These are phyloP conservation scores for Prionailurus viverrinus DNA, from an alignment of 2,113 vertebrate species.

Conservation along the genomic window DNA sequence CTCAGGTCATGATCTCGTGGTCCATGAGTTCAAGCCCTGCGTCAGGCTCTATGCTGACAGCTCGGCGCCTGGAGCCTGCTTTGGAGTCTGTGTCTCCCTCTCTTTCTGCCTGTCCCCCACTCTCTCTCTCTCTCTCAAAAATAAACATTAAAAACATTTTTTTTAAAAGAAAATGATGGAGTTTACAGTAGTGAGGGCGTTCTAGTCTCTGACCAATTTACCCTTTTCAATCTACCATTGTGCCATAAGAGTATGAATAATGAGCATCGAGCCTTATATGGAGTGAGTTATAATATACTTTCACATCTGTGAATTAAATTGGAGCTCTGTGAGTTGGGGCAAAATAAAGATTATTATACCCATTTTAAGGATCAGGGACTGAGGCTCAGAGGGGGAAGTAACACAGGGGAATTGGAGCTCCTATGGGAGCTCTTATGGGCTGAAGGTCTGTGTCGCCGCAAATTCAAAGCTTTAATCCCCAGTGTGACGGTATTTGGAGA, in stretches of 20 bases:
- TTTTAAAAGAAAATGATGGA: neutral
- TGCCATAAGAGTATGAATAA: neutral
- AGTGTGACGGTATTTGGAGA: neutral
- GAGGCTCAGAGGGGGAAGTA: neutral
- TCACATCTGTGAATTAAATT: neutral
- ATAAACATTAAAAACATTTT: too few relatives aligned
- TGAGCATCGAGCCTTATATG: rapidly evolving
- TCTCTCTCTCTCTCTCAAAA: too few relatives aligned
- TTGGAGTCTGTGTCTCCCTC: too few relatives aligned
- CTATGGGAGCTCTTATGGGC: neutral
- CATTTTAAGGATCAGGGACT: neutral
- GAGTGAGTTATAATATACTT: neutral
- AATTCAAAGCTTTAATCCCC: neutral
- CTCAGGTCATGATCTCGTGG: too few relatives aligned
- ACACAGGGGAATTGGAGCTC: neutral
- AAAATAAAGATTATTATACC: neutral
- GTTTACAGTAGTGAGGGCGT: neutral
- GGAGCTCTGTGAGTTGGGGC: neutral
- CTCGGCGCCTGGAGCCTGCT: too few relatives aligned
- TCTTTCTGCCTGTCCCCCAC: too few relatives aligned
- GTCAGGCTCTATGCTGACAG: too few relatives aligned
- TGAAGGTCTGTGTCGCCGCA: neutral
- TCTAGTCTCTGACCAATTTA: neutral
- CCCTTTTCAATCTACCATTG: neutral
- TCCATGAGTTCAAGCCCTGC: too few relatives aligned